Percentiles rank a stretch among this genome's conserved stretches.
Conservation (phyloP, 1,140 invertebrate species). For the Sycophila sp. region DNA sequence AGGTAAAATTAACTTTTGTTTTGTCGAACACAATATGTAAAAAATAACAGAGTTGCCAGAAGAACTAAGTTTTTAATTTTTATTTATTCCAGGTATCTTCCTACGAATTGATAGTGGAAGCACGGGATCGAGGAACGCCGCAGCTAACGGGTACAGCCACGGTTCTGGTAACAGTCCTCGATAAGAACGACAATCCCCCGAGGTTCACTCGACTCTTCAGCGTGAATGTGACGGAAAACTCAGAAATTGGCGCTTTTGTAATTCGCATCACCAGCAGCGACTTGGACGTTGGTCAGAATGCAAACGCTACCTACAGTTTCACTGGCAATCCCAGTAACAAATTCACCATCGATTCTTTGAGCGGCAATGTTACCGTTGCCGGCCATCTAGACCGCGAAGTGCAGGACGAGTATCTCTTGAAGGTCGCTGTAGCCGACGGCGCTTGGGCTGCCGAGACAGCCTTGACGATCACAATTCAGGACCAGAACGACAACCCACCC, state of each 20-base stretch:
- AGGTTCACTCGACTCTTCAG: constrained; percentile 92
- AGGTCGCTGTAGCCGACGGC: constrained; percentile 87
- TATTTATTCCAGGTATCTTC: constrained; percentile 67
- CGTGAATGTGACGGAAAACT: constrained; percentile 95
- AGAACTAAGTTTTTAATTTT: no score
- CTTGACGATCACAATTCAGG: constrained; percentile 91
- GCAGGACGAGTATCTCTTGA: constrained; percentile 90
- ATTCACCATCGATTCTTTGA: constrained; percentile 87
- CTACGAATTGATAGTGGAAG: constrained; percentile 87
- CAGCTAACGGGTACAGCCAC: constrained; percentile 82
- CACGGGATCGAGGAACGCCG: constrained; percentile 86
- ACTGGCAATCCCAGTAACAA: constrained; percentile 88
- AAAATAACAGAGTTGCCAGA: no score
- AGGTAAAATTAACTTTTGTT: no score
- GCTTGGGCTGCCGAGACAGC: constrained; percentile 90
- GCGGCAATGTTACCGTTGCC: constrained; percentile 92
- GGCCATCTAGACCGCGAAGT: constrained; percentile 85
- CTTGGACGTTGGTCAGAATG: constrained; percentile 86
- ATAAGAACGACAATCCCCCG: constrained; percentile 96
- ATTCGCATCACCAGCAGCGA: constrained; percentile 92
- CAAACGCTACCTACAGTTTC: constrained; percentile 89
- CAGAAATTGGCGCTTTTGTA: constrained; percentile 91
- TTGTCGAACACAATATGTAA: no score
- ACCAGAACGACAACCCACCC: constrained; percentile 94
- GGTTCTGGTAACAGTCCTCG: constrained; percentile 83